Percentiles rank a stretch among this genome's conserved stretches.
Conservation (phyloP, 2,888 invertebrate genomes). For the Ormyrus thymus region DNA sequence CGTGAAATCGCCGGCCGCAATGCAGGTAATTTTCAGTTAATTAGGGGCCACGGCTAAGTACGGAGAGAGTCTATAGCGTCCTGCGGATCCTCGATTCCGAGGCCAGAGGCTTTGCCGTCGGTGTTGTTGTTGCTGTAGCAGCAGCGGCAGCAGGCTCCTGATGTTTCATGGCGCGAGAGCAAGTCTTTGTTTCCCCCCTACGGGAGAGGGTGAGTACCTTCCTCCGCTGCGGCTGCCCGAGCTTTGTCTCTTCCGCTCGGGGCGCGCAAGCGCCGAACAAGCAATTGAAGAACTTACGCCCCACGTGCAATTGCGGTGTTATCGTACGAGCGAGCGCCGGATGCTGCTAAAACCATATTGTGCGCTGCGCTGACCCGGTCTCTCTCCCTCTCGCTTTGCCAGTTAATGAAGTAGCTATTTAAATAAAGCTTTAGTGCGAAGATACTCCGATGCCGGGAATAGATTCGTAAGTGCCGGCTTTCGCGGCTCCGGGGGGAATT, state of each 20-base stretch:
- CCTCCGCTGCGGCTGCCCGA: not conserved
- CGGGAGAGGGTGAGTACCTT: no score
- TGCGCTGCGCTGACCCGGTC: no score
- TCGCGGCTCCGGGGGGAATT: no score
- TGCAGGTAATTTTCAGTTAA: conserved; percentile 68
- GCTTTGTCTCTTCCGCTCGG: not conserved
- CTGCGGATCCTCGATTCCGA: not conserved
- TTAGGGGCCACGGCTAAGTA: conserved; percentile 57
- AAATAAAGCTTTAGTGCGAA: no score
- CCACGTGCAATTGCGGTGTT: not conserved
- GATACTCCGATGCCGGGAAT: not conserved
- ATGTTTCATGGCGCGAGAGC: conserved; percentile 21
- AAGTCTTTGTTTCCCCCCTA: conserved; percentile 9
- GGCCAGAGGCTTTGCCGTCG: not conserved
- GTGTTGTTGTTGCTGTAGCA: not conserved
- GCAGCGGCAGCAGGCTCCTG: not conserved
- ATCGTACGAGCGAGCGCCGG: not conserved
- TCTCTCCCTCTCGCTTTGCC: no score
- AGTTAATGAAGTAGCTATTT: no score
- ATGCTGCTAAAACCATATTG: not conserved
- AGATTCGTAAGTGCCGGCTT: not conserved
- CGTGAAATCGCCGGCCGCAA: conserved; percentile 56
- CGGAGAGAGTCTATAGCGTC: not conserved
- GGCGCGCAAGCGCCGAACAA: not conserved
- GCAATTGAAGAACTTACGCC: conserved; percentile 17